Percentiles rank a stretch among this genome's conserved stretches.
Conservation (phyloP, 2,113 vertebrate species). For the Melanerpes formicivorus region DNA sequence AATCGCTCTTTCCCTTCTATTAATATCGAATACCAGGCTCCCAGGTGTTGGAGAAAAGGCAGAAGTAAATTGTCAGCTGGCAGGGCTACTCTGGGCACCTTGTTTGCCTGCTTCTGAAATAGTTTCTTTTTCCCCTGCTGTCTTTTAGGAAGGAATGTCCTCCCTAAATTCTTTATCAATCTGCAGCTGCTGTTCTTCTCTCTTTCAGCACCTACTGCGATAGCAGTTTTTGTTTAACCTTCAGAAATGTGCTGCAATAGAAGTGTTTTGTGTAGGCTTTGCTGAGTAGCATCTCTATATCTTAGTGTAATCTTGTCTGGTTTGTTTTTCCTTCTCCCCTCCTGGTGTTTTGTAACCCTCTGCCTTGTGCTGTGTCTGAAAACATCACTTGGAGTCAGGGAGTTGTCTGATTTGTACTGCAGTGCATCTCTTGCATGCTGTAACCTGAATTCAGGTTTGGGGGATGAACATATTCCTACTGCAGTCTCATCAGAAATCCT, state of each 20-base stretch:
- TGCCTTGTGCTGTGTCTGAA: neutral
- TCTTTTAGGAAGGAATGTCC: neutral
- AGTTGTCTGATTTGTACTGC: neutral
- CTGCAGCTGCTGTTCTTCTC: neutral
- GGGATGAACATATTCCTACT: neutral
- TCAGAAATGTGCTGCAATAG: neutral
- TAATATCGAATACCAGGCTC: slow-evolving; percentile 3
- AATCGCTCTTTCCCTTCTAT: slow-evolving; percentile 35
- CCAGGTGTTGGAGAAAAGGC: slow-evolving; percentile 25
- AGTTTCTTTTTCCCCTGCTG: neutral
- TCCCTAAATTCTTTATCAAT: slow-evolving; percentile 6
- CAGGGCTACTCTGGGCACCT: neutral
- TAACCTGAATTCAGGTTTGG: neutral
- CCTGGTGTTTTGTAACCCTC: neutral
- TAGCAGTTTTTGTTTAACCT: slow-evolving; percentile 29
- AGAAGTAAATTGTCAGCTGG: slow-evolving; percentile 35
- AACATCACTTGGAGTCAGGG: neutral
- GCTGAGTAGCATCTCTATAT: neutral
- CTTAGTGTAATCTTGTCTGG: neutral
- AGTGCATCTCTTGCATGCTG: neutral
- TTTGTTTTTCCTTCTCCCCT: neutral
- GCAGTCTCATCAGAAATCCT: neutral
- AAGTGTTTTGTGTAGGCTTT: neutral
- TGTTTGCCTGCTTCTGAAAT: slow-evolving; percentile 8
- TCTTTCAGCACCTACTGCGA: neutral